These are phyloP conservation scores for Enteromius fasciolatus DNA, from an alignment of 2,797 vertebrate genomes.

Conservation along the genomic window DNA sequence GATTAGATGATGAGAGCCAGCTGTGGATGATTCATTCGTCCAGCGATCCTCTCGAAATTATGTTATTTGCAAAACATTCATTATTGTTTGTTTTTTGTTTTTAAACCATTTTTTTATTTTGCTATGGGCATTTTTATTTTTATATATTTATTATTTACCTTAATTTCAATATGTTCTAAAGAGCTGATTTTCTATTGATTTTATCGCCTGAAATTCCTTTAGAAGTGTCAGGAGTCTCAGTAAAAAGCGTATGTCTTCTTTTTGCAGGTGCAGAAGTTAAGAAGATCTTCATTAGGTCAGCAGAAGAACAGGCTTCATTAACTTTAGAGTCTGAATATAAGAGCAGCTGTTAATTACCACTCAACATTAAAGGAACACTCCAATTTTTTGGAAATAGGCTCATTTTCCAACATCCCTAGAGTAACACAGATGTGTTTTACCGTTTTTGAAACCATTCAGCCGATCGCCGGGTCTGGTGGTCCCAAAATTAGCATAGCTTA, in stretches of 20 bases:
- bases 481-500: too few species aligned
- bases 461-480: too few species aligned
- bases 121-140: not conserved
- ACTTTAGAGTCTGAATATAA: slow-evolving; percentile 47
- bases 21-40: too few species aligned
- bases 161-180: not conserved
- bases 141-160: not conserved
- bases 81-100: not conserved
- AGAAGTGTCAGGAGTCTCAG: slow-evolving; percentile 5
- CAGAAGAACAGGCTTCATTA: slow-evolving; percentile 51
- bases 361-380: not conserved
- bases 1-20: too few species aligned
- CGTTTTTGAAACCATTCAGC: too few species aligned
- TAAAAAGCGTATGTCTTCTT: slow-evolving; percentile 1
- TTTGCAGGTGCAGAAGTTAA: not conserved
- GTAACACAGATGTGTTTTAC: too few species aligned
- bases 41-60: too few species aligned
- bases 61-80: too few species aligned
- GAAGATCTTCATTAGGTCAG: not conserved
- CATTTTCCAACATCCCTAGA: too few species aligned
- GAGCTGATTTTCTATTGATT: not conserved
- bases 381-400: too few species aligned
- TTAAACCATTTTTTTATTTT: not conserved
- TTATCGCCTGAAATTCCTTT: not conserved
- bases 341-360: slow-evolving; percentile 41